Evolutionary conservation across 2,888 invertebrate genomes (phyloP).

Genomic region (Apocheima hispidaria): DNA sequence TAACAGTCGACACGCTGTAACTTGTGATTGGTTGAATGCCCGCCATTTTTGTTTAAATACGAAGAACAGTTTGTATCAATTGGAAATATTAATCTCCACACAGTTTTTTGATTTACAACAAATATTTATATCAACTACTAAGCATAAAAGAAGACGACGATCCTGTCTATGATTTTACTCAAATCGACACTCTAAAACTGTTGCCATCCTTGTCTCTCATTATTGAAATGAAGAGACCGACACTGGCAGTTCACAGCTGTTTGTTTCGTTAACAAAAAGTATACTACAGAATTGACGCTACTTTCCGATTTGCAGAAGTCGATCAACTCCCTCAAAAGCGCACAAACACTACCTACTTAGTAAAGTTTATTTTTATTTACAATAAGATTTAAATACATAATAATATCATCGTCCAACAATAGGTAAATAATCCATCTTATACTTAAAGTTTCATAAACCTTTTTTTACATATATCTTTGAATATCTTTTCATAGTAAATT

Average conservation of each 20-base stretch:
- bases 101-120: not conserved
- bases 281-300: not conserved
- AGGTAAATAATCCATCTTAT: conserved; percentile 31
- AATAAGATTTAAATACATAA: conserved; percentile 24
- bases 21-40: not conserved
- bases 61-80: not conserved
- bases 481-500: not conserved
- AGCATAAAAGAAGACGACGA: not conserved
- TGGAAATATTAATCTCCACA: not conserved
- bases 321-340: not conserved
- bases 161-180: not conserved
- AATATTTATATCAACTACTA: not conserved
- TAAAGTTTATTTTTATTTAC: conserved; percentile 40
- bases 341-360: conserved; percentile 13
- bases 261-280: not conserved
- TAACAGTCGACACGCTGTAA: no score
- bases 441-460: conserved; percentile 30
- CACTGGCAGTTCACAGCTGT: not conserved
- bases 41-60: not conserved
- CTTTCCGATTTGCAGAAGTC: not conserved
- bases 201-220: not conserved
- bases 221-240: not conserved
- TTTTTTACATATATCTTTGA: conserved; percentile 10
- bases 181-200: not conserved
- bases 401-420: conserved; percentile 28